These are phyloP conservation scores for Tragelaphus imberbis DNA, from an alignment of 2,113 vertebrate species.

Conservation along the genomic window DNA sequence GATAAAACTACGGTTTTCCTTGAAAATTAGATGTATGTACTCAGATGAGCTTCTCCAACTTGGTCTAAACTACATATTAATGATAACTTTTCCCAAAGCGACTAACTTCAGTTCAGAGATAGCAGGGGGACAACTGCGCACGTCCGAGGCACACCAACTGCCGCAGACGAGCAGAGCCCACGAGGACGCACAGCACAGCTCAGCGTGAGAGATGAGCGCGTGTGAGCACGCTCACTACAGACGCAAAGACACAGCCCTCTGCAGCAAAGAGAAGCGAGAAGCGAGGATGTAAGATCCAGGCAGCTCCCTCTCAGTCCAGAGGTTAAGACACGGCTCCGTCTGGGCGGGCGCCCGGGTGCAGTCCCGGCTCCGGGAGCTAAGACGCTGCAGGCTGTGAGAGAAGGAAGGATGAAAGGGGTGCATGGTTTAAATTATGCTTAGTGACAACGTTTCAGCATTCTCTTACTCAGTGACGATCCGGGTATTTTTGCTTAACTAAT, in stretches of 20 bases:
- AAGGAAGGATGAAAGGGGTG: background rate
- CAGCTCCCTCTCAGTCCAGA: background rate
- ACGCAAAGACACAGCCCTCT: background rate
- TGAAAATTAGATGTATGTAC: background rate
- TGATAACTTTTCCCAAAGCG: background rate
- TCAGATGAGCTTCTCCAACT: background rate
- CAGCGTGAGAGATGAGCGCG: rapidly evolving
- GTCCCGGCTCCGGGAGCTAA: background rate
- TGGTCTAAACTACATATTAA: background rate
- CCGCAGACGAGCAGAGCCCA: background rate
- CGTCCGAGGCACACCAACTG: background rate
- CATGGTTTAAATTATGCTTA: background rate
- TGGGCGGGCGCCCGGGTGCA: rapidly evolving
- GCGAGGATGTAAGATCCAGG: background rate
- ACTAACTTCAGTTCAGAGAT: background rate
- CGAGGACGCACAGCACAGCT: background rate
- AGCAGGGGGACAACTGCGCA: rapidly evolving
- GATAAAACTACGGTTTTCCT: background rate
- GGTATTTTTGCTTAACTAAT: background rate
- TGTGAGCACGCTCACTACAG: background rate
- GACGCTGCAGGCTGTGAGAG: background rate
- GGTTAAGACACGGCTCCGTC: background rate
- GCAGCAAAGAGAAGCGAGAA: background rate
- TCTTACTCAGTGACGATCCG: background rate
- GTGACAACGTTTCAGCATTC: background rate